Percentiles rank a stretch among this genome's conserved stretches.
These are phyloP conservation scores for Steinernema carpocapsae DNA, from an alignment of 2,888 invertebrate genomes.

Conservation along the genomic window DNA sequence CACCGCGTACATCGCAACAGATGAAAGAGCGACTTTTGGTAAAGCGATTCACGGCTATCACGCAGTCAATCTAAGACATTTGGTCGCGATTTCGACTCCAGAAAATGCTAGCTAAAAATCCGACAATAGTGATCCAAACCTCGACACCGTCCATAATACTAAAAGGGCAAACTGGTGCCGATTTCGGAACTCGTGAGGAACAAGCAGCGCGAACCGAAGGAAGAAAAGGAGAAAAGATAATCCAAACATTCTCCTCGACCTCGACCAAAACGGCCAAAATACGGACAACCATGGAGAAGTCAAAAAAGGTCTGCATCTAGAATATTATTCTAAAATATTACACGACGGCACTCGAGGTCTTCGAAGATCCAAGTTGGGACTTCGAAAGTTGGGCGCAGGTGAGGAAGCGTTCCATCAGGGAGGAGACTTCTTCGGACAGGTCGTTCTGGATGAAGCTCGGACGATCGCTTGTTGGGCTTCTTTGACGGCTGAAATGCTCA, in stretches of 20 bases:
- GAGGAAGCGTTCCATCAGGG: not conserved
- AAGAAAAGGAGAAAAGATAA: slow-evolving; percentile 65
- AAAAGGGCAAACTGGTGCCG: slow-evolving; percentile 86
- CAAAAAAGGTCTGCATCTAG: slow-evolving; percentile 59
- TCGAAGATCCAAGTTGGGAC: not conserved
- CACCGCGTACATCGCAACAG: too few relatives aligned
- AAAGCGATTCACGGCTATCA: too few relatives aligned
- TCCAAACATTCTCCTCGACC: slow-evolving; percentile 66
- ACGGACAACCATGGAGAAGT: slow-evolving; percentile 52
- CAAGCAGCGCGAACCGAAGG: slow-evolving; percentile 74
- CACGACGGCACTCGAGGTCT: too few relatives aligned
- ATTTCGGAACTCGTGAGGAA: slow-evolving; percentile 87
- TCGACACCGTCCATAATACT: too few relatives aligned
- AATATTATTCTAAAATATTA: too few relatives aligned
- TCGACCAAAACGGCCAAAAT: slow-evolving; percentile 8
- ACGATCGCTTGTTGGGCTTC: not conserved
- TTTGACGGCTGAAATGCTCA: slow-evolving; percentile 9
- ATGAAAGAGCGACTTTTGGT: too few relatives aligned
- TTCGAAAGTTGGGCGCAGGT: not conserved
- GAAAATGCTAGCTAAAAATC: too few relatives aligned
- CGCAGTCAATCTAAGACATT: too few relatives aligned
- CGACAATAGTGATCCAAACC: too few relatives aligned
- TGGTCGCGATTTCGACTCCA: too few relatives aligned
- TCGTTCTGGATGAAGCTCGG: not conserved
- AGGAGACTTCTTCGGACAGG: not conserved